Evolutionary conservation across 2,888 invertebrate genomes (phyloP), one percentile per base, ranked within the genome.

Genomic region (Chrysomela aeneicollis): DNA sequence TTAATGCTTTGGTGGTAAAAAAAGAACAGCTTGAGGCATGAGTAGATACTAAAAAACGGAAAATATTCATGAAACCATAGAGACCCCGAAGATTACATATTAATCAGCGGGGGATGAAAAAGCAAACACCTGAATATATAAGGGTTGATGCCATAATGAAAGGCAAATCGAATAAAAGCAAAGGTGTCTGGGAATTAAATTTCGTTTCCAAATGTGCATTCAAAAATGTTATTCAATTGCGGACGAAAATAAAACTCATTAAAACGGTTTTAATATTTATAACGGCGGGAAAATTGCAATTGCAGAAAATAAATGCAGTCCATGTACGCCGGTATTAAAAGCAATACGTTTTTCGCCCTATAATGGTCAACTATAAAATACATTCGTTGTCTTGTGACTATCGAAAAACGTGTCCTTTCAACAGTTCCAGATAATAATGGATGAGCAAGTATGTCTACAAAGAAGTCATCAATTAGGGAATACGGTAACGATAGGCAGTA

Each of bases 271-370:
- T 61, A 66, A 69, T 72, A 74, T 74, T 74, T 74, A 74, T 69
- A 66, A 63, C 62, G 21, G 42, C 62, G 57, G 71, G 69, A 69
- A 66, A 66, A 62, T 59, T 62, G 62, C 55, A 62, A 73, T 72
- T 71, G 71, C 73, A 67, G 67, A 26, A 52, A 69, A 73, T 73
- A 67, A 74, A 74, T 72, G 71, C 73, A 68, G 66, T 64, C 58
- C 70, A 65, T 71, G 71, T 72, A 74, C 71, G 71, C 72, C 72
- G 70, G 71, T 74, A 74, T 73, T 73, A 74, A 74, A 72, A 66
- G 74, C 73, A 71, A 74, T 74, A 76, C 73, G 73, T 75, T 72
- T 69, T 69, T 62, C 55, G 49, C 63, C 63, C 59, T 74, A 71
- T 73, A 74, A 73, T 71, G 73, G 72, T 71, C 69, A 15, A 64